Evolutionary conservation across 2,888 invertebrate species (phyloP).

Genomic region (Nemoura dubitans): DNA sequence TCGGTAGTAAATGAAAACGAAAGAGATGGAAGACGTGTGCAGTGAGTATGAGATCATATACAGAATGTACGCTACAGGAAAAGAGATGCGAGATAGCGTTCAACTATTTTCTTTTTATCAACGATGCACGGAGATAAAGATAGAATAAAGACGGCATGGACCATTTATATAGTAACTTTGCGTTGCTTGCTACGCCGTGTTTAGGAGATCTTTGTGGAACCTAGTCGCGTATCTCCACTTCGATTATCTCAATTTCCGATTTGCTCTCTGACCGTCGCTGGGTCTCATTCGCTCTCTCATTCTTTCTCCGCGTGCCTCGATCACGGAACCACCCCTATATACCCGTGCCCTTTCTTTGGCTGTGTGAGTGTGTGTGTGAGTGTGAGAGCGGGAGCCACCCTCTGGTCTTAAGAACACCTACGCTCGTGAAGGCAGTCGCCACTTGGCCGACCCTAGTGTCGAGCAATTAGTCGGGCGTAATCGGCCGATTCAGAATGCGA

Average conservation of each 20-base stretch:
- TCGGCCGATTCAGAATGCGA: slow-evolving; percentile 27
- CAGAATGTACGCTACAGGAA: no score
- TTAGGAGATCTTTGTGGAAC: neutral
- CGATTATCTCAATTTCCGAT: slow-evolving; percentile 50
- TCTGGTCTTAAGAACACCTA: neutral
- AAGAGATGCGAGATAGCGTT: neutral
- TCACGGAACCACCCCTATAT: neutral
- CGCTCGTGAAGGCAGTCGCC: neutral
- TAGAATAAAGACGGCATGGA: neutral
- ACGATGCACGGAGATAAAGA: neutral
- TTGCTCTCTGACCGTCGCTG: slow-evolving; percentile 39
- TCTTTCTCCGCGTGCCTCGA: neutral
- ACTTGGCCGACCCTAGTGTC: neutral
- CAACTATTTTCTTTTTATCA: no score
- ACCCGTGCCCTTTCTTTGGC: neutral
- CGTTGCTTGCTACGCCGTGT: neutral
- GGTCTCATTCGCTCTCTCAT: neutral
- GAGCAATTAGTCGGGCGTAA: slow-evolving; percentile 40
- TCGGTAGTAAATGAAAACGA: neutral
- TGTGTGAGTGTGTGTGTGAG: neutral
- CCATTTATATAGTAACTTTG: neutral
- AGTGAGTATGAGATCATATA: neutral
- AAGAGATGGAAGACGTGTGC: neutral
- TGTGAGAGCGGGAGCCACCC: neutral
- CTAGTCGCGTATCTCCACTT: slow-evolving; percentile 46